Percentiles rank a stretch among this genome's conserved stretches.
These are phyloP conservation scores for Brachypterus glaber DNA, from an alignment of 2,888 invertebrate species.

Conservation along the genomic window DNA sequence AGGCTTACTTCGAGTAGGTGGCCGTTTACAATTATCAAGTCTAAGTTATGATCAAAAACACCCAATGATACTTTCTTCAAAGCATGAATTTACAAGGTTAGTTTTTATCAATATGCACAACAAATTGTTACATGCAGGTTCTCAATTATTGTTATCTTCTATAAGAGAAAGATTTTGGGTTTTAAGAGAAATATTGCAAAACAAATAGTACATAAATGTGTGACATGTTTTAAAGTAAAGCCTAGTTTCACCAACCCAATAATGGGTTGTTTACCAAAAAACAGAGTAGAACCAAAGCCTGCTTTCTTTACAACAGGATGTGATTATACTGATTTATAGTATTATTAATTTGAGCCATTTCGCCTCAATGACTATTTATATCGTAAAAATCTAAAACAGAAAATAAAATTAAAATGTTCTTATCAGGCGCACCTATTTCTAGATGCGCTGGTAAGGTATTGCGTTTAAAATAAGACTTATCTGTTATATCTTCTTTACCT, in stretches of 20 bases:
- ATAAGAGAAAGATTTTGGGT: conserved; percentile 18
- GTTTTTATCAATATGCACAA: conserved; percentile 16
- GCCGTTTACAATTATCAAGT: conserved; percentile 11
- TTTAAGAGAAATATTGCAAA: conserved; percentile 16
- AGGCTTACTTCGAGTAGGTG: conserved; percentile 18
- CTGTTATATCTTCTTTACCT: too few relatives aligned
- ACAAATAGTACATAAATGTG: conserved; percentile 14
- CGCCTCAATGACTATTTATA: too few relatives aligned
- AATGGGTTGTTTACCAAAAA: conserved; percentile 19
- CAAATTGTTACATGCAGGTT: conserved; percentile 18
- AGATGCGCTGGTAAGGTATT: too few relatives aligned
- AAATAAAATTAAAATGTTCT: too few relatives aligned
- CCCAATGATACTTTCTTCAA: conserved; percentile 15
- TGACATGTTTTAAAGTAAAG: conserved; percentile 19
- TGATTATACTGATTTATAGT: conserved; percentile 22
- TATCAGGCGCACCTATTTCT: too few relatives aligned
- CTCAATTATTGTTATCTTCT: conserved; percentile 13
- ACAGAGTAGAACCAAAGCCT: conserved; percentile 8
- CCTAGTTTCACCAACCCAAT: conserved; percentile 13
- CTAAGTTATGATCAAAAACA: conserved; percentile 14
- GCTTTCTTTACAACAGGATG: conserved; percentile 18
- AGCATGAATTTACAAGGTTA: conserved; percentile 16
- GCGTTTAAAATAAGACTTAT: too few relatives aligned
- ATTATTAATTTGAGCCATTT: too few relatives aligned
- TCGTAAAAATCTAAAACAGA: too few relatives aligned